Base-by-base conservation (phyloP, 2,888 invertebrate species). In the Megastigmus dorsalis region DNA sequence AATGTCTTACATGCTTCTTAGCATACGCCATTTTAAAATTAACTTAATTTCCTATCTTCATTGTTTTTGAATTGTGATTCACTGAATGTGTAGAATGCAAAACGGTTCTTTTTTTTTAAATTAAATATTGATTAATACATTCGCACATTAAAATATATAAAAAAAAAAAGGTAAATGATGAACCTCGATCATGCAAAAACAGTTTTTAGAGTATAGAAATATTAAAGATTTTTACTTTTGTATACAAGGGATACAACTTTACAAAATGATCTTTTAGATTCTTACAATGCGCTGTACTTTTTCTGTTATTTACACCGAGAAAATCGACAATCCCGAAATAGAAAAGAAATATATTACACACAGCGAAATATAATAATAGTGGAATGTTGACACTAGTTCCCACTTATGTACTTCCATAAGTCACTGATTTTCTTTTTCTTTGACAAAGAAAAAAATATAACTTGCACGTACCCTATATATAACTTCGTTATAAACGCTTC, bases 321-420 rank as follows among this genome's bases (percentile, higher is more conserved):
- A 67, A 54, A 52, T 66, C 33, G 50, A 28, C 20, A 43, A 30
- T 52, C 60, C 7, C 59, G 28, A 66, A 62, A 62, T 70, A 63
- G 36, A 62, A 72, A 72, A 73, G 43, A 68, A 73, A 73, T 74
- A 74, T 74, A 62, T 74, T 68, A 74, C 65, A 68, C 30, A 55
- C 18, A n/a, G 41, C 15, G 18, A 68, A 54, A 55, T 38, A 73
- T 15, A 67, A 28, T 62, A 45, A n/a, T 48, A 69, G 43, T 54
- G 74, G 69, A 74, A 74, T 74, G 74, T 74, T 74, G 50, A 55
- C 38, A 36, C 48, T 62, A 63, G 33, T 20, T 54, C 45, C 41
- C 45, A 54, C 23, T 54, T 30, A 20, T 33, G 52, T 41, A 15
- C 30, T 48, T 33, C 20, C 63, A 43, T 7, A 26, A 43, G 45